Evolutionary conservation across 2,113 vertebrate species (phyloP).

Genomic region (Ammodytes dubius): DNA sequence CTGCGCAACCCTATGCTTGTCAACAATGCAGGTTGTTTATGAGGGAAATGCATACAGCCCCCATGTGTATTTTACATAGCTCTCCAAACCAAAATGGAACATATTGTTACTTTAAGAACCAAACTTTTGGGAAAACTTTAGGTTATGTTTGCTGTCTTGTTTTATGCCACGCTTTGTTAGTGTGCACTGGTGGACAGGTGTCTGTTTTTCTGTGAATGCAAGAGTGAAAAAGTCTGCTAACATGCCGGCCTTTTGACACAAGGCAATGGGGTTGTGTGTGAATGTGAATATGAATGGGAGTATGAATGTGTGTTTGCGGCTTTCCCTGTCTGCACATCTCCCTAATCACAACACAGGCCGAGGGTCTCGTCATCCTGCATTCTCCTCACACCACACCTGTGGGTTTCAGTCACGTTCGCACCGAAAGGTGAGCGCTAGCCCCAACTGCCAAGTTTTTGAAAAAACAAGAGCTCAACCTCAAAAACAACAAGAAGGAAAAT

Average conservation of each 20-base stretch:
- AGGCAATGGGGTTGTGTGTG: slow-evolving; percentile 9
- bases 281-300: neutral
- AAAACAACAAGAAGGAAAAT: slow-evolving; percentile 67
- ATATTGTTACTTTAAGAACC: neutral
- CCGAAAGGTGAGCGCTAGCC: slow-evolving; percentile 59
- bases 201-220: neutral
- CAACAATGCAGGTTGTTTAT: too few species aligned
- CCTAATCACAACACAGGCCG: slow-evolving; percentile 56
- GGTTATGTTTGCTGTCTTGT: slow-evolving; percentile 17
- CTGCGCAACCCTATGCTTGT: too few species aligned
- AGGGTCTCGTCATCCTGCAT: slow-evolving; percentile 59
- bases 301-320: slow-evolving; percentile 33
- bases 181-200: slow-evolving; percentile 6
- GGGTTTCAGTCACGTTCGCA: slow-evolving; percentile 64
- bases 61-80: too few species aligned
- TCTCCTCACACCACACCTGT: slow-evolving; percentile 64
- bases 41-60: too few species aligned
- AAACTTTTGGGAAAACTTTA: neutral
- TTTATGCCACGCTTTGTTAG: slow-evolving; percentile 6
- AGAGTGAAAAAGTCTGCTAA: neutral
- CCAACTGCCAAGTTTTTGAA: slow-evolving; percentile 63
- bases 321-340: slow-evolving; percentile 51
- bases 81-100: too few species aligned
- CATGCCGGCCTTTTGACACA: neutral
- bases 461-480: slow-evolving; percentile 66